Evolutionary conservation across 2,888 invertebrate species (phyloP).

Genomic region (Eutolmus rufibarbis): DNA sequence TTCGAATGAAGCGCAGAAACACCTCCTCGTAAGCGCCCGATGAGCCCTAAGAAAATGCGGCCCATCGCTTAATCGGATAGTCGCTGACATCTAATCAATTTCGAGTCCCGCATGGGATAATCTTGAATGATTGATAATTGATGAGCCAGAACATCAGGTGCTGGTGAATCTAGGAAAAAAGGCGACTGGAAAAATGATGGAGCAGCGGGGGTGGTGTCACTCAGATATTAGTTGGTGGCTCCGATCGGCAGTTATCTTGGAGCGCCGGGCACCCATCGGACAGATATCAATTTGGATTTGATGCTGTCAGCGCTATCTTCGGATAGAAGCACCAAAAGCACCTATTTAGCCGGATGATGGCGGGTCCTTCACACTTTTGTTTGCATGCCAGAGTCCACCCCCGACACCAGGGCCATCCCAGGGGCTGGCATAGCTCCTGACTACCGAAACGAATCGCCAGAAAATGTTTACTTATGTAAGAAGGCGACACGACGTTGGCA

Average conservation of each 20-base stretch:
- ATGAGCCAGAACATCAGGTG: conserved; percentile 26
- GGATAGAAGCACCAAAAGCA: background rate
- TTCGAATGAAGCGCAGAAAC: background rate
- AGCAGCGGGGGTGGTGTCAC: background rate
- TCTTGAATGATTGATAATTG: conserved; percentile 31
- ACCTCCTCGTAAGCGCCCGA: background rate
- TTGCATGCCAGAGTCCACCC: background rate
- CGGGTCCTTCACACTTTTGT: conserved; percentile 4
- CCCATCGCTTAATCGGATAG: background rate
- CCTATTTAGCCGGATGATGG: background rate
- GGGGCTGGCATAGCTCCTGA: background rate
- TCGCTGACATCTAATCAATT: conserved; percentile 24
- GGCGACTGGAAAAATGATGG: background rate
- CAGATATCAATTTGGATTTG: conserved; percentile 45
- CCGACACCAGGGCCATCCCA: background rate
- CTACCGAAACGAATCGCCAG: background rate
- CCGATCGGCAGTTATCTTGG: background rate
- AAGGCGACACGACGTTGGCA: background rate
- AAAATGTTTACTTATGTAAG: conserved; percentile 22
- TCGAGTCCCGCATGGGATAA: conserved; percentile 10
- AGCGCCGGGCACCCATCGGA: conserved; percentile 28
- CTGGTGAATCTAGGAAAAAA: conserved; percentile 14
- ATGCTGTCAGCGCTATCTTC: conserved; percentile 40
- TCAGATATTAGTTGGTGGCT: background rate
- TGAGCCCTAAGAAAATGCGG: background rate